Evolutionary conservation across 2,113 vertebrate species (phyloP).

Genomic region (Crotalus horridus): DNA sequence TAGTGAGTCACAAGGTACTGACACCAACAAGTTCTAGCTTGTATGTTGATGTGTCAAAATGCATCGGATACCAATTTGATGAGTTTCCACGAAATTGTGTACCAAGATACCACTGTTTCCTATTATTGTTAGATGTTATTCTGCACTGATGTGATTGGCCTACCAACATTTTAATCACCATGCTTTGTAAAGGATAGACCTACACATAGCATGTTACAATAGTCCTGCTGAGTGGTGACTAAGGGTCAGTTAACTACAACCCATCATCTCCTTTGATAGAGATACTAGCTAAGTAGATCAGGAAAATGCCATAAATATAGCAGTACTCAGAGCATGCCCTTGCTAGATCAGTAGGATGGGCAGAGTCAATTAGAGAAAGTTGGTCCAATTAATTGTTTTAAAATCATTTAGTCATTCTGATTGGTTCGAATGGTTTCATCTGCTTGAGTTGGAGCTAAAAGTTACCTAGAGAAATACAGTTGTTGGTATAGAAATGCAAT

Average conservation of each 20-base stretch:
- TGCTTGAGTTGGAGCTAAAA: background rate
- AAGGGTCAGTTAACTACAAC: background rate
- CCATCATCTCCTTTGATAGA: background rate
- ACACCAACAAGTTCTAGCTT: background rate
- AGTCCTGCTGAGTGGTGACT: background rate
- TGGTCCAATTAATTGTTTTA: background rate
- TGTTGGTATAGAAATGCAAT: background rate
- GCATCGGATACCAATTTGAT: background rate
- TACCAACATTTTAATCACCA: background rate
- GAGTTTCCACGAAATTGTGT: background rate
- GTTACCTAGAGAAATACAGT: background rate
- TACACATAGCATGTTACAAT: background rate
- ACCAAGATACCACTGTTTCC: background rate
- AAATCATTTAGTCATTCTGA: background rate
- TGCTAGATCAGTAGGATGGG: background rate
- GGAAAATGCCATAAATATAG: background rate
- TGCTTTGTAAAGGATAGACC: background rate
- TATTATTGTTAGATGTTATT: background rate
- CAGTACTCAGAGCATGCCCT: background rate
- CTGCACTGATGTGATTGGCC: background rate
- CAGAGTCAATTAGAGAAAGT: background rate
- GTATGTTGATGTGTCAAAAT: background rate
- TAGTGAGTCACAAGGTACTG: background rate
- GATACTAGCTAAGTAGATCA: background rate
- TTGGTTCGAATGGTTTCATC: background rate